Evolutionary conservation across 2,888 invertebrate species (phyloP).

Genomic region (Micoletzkya japonica): DNA sequence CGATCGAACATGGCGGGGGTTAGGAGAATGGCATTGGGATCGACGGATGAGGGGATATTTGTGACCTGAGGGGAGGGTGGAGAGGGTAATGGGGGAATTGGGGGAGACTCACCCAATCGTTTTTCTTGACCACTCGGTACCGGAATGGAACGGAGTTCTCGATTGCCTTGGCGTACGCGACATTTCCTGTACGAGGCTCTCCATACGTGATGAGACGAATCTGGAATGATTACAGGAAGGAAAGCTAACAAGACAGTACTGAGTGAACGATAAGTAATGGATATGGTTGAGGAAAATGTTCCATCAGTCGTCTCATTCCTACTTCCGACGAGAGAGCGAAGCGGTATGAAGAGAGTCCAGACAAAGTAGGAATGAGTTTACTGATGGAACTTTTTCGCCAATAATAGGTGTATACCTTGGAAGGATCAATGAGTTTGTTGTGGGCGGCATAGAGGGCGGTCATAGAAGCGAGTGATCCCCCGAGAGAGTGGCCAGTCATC

Average conservation of each 20-base stretch:
- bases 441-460: conserved; percentile 60
- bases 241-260: too few species aligned
- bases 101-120: conserved; percentile 50
- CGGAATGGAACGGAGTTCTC: conserved; percentile 57
- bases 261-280: too few species aligned
- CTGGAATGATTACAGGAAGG: too few species aligned
- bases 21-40: conserved; percentile 52
- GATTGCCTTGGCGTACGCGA: conserved; percentile 59
- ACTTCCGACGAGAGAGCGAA: too few species aligned
- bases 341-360: too few species aligned
- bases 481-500: conserved; percentile 61
- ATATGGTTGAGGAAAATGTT: too few species aligned
- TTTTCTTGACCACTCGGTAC: conserved; percentile 58
- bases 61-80: conserved; percentile 44
- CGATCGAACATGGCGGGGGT: conserved; percentile 51
- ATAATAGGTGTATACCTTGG: conserved; percentile 38
- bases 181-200: conserved; percentile 63
- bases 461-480: conserved; percentile 62
- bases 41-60: conserved; percentile 58
- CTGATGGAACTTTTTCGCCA: neutral
- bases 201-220: conserved; percentile 58
- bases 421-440: conserved; percentile 48
- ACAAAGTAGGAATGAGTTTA: too few species aligned
- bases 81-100: neutral
- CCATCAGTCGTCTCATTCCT: too few species aligned